Percentiles rank a stretch among this genome's conserved stretches.
Conservation (phyloP, 2,797 vertebrate genomes). For the Centropyge bicolor region DNA sequence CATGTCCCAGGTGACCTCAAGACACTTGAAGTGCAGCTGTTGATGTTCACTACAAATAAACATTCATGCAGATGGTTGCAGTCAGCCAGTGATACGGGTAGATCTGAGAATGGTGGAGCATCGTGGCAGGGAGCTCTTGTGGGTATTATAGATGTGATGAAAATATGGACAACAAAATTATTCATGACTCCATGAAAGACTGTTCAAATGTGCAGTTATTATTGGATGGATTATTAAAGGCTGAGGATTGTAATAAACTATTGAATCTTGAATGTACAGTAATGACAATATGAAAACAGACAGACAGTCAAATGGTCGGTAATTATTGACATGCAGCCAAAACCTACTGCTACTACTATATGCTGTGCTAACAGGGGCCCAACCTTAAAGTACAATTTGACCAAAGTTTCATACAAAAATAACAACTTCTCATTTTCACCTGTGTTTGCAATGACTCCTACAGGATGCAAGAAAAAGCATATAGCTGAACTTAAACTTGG, state of each 20-base stretch:
- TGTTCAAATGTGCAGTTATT: neutral
- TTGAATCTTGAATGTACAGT: neutral
- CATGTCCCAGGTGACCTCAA: too few species aligned
- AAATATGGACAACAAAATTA: neutral
- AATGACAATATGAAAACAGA: neutral
- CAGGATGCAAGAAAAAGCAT: neutral
- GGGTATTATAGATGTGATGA: too few species aligned
- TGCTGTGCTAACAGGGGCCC: neutral
- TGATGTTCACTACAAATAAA: too few species aligned
- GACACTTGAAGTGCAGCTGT: too few species aligned
- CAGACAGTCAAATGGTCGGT: too few species aligned
- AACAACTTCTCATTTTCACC: neutral
- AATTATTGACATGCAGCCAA: too few species aligned
- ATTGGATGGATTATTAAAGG: neutral
- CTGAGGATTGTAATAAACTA: neutral
- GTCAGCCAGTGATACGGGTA: too few species aligned
- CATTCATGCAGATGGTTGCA: too few species aligned
- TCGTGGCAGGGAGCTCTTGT: neutral
- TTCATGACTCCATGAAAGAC: neutral
- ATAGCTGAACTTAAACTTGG: neutral
- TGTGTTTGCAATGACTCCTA: too few species aligned
- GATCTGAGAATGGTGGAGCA: too few species aligned
- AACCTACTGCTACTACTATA: neutral
- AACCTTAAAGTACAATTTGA: too few species aligned
- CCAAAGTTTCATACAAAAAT: neutral